Conservation (phyloP, 2,888 invertebrate species). For the Parnassius orleans region DNA sequence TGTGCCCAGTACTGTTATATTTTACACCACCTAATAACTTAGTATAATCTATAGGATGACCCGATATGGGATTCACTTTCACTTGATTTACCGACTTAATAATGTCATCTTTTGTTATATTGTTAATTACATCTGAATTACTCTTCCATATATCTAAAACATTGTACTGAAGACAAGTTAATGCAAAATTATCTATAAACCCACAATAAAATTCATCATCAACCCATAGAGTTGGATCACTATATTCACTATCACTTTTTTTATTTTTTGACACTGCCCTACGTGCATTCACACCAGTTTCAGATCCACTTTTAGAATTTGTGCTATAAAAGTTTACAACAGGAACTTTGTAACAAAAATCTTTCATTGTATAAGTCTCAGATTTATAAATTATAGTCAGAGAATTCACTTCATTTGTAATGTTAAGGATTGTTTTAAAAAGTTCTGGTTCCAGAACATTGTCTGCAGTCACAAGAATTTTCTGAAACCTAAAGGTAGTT, state of each 20-base stretch:
- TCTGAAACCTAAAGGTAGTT: conserved; percentile 82
- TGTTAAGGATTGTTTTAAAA: conserved; percentile 73
- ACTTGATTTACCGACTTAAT: conserved; percentile 80
- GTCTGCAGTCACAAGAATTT: conserved; percentile 82
- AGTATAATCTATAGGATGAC: conserved; percentile 83
- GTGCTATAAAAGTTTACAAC: conserved; percentile 61
- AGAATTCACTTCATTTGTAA: conserved; percentile 73
- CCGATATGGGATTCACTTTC: conserved; percentile 82
- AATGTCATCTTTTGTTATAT: conserved; percentile 82
- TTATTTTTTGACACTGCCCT: conserved; percentile 32
- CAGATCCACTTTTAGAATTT: conserved; percentile 48
- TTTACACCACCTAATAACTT: conserved; percentile 82
- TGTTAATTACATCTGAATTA: conserved; percentile 72
- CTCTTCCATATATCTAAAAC: conserved; percentile 87
- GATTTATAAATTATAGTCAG: conserved; percentile 52
- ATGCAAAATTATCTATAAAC: conserved; percentile 81
- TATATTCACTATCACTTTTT: conserved; percentile 50
- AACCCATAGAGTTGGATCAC: conserved; percentile 81
- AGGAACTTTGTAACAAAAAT: conserved; percentile 72
- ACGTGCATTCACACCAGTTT: conserved; percentile 36
- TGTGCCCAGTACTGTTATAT: conserved; percentile 80
- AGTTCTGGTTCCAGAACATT: conserved; percentile 84
- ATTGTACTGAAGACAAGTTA: conserved; percentile 83
- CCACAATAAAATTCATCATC: conserved; percentile 82
- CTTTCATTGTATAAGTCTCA: conserved; percentile 47